These are phyloP conservation scores for Euplexia lucipara DNA, from an alignment of 2,888 invertebrate species.

Conservation along the genomic window DNA sequence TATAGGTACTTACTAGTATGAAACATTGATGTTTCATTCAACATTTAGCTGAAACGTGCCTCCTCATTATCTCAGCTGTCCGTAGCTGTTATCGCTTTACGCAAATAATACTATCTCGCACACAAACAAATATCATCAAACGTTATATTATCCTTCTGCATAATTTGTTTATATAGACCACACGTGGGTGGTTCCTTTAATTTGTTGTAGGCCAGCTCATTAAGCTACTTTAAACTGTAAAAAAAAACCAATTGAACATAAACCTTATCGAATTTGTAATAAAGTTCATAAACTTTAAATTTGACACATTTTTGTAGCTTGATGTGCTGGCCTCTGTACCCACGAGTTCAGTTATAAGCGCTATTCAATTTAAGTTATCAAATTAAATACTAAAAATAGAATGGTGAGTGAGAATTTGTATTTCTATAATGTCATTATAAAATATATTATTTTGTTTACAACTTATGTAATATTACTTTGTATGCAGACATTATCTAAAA, in stretches of 20 bases:
- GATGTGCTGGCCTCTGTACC: too few species aligned
- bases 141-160: conserved; percentile 55
- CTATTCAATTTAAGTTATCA: conserved; percentile 49
- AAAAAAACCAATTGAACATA: too few species aligned
- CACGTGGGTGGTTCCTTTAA: conserved; percentile 49
- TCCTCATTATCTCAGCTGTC: conserved; percentile 57
- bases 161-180: conserved; percentile 60
- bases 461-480: background rate
- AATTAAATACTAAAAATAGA: conserved; percentile 38
- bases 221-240: too few species aligned
- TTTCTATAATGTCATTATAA: conserved; percentile 9
- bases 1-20: too few species aligned
- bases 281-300: too few species aligned
- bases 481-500: background rate
- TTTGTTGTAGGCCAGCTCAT: too few species aligned
- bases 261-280: too few species aligned
- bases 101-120: conserved; percentile 68
- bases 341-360: conserved; percentile 43
- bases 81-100: conserved; percentile 66
- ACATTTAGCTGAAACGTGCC: conserved; percentile 51
- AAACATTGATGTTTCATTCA: conserved; percentile 33
- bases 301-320: too few species aligned
- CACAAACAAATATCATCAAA: conserved; percentile 57
- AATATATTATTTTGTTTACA: too few species aligned
- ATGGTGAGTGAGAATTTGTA: conserved; percentile 8